These are phyloP conservation scores for Salpingus planirostris DNA, from an alignment of 2,888 invertebrate genomes.

Conservation along the genomic window DNA sequence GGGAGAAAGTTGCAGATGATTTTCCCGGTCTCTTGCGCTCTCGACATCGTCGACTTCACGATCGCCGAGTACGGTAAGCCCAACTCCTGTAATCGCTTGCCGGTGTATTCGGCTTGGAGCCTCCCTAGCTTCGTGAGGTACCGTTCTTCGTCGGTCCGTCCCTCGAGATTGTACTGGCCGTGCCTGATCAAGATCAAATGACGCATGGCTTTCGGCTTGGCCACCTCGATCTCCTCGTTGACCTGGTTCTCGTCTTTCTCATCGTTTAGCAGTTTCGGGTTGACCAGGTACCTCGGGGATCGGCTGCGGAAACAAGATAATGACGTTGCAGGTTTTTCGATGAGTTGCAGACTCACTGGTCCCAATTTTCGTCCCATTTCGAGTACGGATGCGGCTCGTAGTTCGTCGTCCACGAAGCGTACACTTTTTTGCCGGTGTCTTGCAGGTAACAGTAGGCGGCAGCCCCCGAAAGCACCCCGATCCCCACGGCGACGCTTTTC, in stretches of 20 bases:
- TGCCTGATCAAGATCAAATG: constrained; percentile 88
- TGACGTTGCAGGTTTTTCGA: not conserved
- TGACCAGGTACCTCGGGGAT: constrained; percentile 61
- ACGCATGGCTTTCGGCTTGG: constrained; percentile 55
- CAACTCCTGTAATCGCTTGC: constrained; percentile 67
- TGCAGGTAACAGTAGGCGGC: constrained; percentile 48
- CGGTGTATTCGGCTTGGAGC: constrained; percentile 80
- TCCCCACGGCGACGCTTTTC: constrained; percentile 23
- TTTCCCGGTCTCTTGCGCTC: constrained; percentile 85
- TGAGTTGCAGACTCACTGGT: constrained; percentile 54
- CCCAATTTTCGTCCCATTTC: constrained; percentile 86
- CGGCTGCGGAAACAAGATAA: constrained; percentile 50
- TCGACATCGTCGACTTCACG: constrained; percentile 83
- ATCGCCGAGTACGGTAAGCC: constrained; percentile 71
- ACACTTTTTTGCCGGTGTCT: constrained; percentile 41
- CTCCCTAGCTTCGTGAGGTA: constrained; percentile 72
- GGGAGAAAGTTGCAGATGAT: constrained; percentile 68
- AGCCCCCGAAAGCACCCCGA: constrained; percentile 56
- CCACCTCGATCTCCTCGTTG: too few relatives aligned
- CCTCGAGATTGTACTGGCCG: constrained; percentile 83
- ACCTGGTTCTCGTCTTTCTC: constrained; percentile 57
- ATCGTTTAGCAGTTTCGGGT: constrained; percentile 45
- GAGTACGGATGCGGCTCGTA: constrained; percentile 50
- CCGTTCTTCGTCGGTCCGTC: constrained; percentile 61
- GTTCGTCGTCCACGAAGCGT: constrained; percentile 63